phyloP scores from a whole-genome alignment of 2,797 vertebrate genomes.

The Gallinago nigripennis region DNA sequence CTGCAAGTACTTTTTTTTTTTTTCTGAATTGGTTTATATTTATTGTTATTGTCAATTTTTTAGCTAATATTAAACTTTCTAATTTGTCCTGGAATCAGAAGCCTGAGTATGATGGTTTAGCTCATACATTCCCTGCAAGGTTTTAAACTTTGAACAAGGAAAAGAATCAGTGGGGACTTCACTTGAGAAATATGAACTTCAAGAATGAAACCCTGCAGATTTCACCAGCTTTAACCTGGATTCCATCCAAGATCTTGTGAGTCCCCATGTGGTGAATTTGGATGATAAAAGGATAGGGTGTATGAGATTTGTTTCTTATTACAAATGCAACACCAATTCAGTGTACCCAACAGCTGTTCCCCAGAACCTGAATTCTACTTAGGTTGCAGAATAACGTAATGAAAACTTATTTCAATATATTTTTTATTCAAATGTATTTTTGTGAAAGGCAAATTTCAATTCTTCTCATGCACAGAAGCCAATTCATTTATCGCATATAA shows the following conservation, averaged over 20 bases:
- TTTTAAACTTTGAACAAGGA: neutral
- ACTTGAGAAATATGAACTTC: neutral
- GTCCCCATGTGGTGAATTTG: neutral
- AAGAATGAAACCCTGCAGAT: neutral
- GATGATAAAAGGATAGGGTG: neutral
- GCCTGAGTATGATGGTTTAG: neutral
- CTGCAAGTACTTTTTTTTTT: too few species aligned
- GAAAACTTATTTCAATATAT: neutral
- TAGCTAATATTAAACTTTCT: neutral
- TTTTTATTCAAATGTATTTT: neutral
- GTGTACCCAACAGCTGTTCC: neutral
- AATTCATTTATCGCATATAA: neutral
- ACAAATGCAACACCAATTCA: neutral
- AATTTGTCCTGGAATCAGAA: neutral
- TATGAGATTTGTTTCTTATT: neutral
- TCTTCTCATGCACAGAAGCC: neutral
- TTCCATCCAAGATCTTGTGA: neutral
- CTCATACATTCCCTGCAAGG: neutral
- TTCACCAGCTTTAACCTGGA: neutral
- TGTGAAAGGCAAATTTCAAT: neutral
- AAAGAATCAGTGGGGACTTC: neutral
- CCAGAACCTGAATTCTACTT: neutral
- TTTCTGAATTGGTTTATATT: neutral
- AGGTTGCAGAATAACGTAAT: neutral
- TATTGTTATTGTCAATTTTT: neutral